Evolutionary conservation across 2,797 vertebrate genomes (phyloP).

Genomic region (Scleropages formosus): DNA sequence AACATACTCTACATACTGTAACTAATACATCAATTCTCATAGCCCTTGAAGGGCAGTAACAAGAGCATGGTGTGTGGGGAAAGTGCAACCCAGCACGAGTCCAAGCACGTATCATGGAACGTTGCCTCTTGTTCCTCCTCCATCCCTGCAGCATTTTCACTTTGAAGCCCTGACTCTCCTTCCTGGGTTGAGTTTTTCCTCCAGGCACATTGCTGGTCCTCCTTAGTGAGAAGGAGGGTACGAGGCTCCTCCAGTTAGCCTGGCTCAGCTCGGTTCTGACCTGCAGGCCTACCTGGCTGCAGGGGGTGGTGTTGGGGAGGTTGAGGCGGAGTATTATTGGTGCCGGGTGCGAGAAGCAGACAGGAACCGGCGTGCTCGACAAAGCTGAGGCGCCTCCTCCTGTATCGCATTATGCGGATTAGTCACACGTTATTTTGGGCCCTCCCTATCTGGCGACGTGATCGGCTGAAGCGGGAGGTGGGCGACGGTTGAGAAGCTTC

Average conservation of each 20-base stretch:
- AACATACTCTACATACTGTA: too few species aligned
- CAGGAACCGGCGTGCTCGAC: too few species aligned
- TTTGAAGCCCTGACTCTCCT: background rate
- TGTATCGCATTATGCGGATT: background rate
- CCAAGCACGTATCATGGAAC: too few species aligned
- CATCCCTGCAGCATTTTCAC: background rate
- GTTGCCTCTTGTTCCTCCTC: background rate
- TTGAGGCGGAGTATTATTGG: background rate
- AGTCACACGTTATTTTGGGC: conserved; percentile 1
- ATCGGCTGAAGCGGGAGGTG: background rate
- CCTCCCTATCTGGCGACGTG: background rate
- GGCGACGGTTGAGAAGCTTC: background rate
- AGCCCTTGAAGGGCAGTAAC: too few species aligned
- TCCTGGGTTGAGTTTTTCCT: background rate
- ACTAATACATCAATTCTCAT: too few species aligned
- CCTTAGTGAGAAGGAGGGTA: background rate
- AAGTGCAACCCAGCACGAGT: too few species aligned
- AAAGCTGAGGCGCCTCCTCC: background rate
- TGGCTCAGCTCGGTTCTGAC: too few species aligned
- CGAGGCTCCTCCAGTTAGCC: too few species aligned
- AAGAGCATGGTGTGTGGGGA: too few species aligned
- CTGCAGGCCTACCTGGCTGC: background rate
- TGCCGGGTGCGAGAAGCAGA: too few species aligned
- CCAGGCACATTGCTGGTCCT: background rate
- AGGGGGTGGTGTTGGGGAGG: too few species aligned